Conservation (phyloP, 2,113 vertebrate species). For the Thunnus maccoyii region DNA sequence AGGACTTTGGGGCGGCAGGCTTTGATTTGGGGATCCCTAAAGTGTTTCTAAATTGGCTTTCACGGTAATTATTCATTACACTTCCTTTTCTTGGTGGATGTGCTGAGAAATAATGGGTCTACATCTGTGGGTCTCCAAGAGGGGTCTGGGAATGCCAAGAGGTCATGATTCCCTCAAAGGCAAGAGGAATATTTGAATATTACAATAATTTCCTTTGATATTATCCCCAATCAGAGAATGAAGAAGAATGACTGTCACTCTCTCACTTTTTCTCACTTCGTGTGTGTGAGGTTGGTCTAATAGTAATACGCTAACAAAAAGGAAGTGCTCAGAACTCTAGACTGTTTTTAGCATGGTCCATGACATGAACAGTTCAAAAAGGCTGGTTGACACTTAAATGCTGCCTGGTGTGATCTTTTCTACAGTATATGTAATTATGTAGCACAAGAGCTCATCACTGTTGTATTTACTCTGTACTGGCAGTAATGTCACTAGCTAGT, state of each 20-base stretch:
- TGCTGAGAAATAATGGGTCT: not conserved
- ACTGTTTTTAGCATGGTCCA: not conserved
- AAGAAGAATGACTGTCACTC: too few relatives aligned
- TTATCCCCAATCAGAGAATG: not conserved
- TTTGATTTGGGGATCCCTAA: slow-evolving; percentile 10
- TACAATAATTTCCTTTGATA: not conserved
- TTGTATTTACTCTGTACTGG: not conserved
- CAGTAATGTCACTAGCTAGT: slow-evolving; percentile 21
- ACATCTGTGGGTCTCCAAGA: not conserved
- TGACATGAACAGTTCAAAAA: not conserved
- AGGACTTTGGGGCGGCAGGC: slow-evolving; percentile 6
- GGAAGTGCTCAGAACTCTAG: not conserved
- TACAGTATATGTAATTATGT: not conserved
- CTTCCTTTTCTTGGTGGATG: not conserved
- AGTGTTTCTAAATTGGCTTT: slow-evolving; percentile 34
- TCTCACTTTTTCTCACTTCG: too few relatives aligned
- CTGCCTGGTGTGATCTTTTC: not conserved
- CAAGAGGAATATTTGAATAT: not conserved
- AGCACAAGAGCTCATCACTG: not conserved
- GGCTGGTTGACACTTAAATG: not conserved
- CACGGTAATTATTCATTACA: slow-evolving; percentile 25
- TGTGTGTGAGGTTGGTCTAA: too few relatives aligned
- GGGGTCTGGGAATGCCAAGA: not conserved
- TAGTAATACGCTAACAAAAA: too few relatives aligned
- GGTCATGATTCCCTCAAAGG: not conserved